A percentile compares a stretch with the other conserved stretches of the same genome.
These are phyloP conservation scores for Rhorus exstirpatorius DNA, from an alignment of 2,888 invertebrate species.

Conservation along the genomic window DNA sequence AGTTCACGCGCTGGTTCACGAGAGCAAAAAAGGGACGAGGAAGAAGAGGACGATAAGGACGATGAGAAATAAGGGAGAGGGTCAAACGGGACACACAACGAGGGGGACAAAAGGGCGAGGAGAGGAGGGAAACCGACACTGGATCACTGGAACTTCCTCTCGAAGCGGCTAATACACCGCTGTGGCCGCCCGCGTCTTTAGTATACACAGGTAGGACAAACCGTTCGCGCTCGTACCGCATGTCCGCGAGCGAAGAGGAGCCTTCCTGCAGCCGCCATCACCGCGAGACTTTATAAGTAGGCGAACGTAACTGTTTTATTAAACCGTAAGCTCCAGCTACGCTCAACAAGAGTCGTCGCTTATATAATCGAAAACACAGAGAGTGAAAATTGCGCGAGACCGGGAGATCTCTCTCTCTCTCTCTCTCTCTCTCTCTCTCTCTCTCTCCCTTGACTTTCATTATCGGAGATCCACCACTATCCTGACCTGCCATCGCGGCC, in stretches of 20 bases:
- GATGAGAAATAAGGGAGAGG: constrained; percentile 58
- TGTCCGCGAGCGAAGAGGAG: constrained; percentile 48
- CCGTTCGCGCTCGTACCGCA: constrained; percentile 33
- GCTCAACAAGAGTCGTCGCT: constrained; percentile 75
- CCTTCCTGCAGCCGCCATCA: constrained; percentile 46
- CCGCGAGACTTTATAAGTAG: constrained; percentile 79
- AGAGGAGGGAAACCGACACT: constrained; percentile 61
- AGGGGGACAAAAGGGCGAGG: constrained; percentile 23
- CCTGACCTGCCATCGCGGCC: constrained; percentile 59
- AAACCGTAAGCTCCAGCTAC: constrained; percentile 81
- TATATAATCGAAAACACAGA: constrained; percentile 85
- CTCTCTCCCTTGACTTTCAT: too few species aligned
- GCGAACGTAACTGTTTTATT: constrained; percentile 84
- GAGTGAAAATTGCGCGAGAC: constrained; percentile 83
- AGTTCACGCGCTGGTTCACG: too few species aligned
- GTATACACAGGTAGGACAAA: constrained; percentile 12
- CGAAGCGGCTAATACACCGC: constrained; percentile 62
- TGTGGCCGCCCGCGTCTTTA: constrained; percentile 59
- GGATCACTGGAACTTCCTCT: constrained; percentile 71
- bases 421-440: too few species aligned
- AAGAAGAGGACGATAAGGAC: constrained; percentile 28
- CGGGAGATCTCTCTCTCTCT: constrained; percentile 82
- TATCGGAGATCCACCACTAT: constrained; percentile 73
- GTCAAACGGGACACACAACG: constrained; percentile 64
- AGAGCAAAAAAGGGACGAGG: constrained; percentile 36